These are phyloP conservation scores for Cyprinodon variegatus DNA, from an alignment of 2,113 vertebrate genomes.

Conservation along the genomic window DNA sequence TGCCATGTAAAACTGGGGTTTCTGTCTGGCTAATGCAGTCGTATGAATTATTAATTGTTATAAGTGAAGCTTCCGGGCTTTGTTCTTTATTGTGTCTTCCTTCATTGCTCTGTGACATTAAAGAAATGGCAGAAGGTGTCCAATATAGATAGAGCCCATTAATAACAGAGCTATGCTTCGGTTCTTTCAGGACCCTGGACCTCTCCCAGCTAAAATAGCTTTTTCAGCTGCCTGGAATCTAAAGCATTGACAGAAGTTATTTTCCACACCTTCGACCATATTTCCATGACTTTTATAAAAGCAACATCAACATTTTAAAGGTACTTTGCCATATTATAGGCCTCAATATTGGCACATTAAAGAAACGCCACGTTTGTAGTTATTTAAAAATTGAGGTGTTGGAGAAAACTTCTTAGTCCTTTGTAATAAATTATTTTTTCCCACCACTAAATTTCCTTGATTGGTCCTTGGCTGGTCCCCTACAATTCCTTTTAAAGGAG, in stretches of 20 bases:
- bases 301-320: slow-evolving; percentile 18
- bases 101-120: slow-evolving; percentile 56
- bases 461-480: too few relatives aligned
- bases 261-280: slow-evolving; percentile 20
- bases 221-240: slow-evolving; percentile 21
- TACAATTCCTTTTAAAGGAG: too few relatives aligned
- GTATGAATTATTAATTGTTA: slow-evolving; percentile 77
- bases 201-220: slow-evolving; percentile 6
- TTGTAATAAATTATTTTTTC: too few relatives aligned
- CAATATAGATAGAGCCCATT: slow-evolving; percentile 48
- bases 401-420: too few relatives aligned
- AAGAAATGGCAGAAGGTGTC: slow-evolving; percentile 63
- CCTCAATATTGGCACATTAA: too few relatives aligned
- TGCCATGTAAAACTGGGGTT: slow-evolving; percentile 50
- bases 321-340: too few relatives aligned
- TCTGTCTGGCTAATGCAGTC: slow-evolving; percentile 60
- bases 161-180: slow-evolving; percentile 44
- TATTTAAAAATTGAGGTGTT: too few relatives aligned
- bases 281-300: slow-evolving; percentile 27
- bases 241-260: neutral
- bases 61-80: slow-evolving; percentile 63
- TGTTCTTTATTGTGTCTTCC: slow-evolving; percentile 61
- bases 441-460: too few relatives aligned
- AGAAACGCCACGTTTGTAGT: too few relatives aligned
- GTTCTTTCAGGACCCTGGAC: slow-evolving; percentile 30